phyloP scores from a whole-genome alignment of 2,113 vertebrate genomes.

The Astur gentilis region DNA sequence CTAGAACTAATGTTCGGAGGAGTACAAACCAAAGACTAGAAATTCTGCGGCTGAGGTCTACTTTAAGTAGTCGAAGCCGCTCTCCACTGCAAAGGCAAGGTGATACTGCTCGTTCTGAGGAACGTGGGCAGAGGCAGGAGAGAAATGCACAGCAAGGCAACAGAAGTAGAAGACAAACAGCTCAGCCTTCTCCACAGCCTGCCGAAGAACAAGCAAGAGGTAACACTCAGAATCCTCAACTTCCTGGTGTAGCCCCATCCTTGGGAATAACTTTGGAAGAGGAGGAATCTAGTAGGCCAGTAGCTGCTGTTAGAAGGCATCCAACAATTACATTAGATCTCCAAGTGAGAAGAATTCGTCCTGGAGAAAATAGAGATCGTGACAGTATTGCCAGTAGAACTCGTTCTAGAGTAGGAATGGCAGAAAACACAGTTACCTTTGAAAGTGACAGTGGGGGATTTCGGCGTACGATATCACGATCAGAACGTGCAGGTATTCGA shows the following conservation, averaged over 20 bases:
- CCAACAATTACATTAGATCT: slow-evolving; percentile 92
- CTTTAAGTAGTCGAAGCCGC: slow-evolving; percentile 81
- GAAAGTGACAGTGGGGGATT: slow-evolving; percentile 91
- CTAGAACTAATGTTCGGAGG: slow-evolving; percentile 74
- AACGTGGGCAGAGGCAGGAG: not conserved
- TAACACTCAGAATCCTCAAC: slow-evolving; percentile 23
- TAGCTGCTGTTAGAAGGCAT: slow-evolving; percentile 76
- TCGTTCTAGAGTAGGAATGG: slow-evolving; percentile 84
- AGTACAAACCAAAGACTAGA: slow-evolving; percentile 80
- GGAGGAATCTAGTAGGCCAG: slow-evolving; percentile 72
- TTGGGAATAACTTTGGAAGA: slow-evolving; percentile 76
- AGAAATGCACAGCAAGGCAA: slow-evolving; percentile 19
- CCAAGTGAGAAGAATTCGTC: slow-evolving; percentile 89
- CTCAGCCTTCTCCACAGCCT: slow-evolving; percentile 19
- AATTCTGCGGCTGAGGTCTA: slow-evolving; percentile 75
- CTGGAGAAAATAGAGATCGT: slow-evolving; percentile 87
- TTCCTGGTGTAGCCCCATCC: slow-evolving; percentile 63
- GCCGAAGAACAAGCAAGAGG: slow-evolving; percentile 16
- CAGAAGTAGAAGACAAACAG: slow-evolving; percentile 52
- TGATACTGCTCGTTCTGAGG: not conserved
- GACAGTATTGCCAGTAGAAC: slow-evolving; percentile 93
- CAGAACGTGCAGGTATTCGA: slow-evolving; percentile 86
- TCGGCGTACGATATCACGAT: slow-evolving; percentile 86
- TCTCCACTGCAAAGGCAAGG: slow-evolving; percentile 79
- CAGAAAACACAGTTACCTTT: slow-evolving; percentile 87